Base-by-base conservation (phyloP, 1,140 invertebrate genomes). In the Pseudomyrmex cubaensis region DNA sequence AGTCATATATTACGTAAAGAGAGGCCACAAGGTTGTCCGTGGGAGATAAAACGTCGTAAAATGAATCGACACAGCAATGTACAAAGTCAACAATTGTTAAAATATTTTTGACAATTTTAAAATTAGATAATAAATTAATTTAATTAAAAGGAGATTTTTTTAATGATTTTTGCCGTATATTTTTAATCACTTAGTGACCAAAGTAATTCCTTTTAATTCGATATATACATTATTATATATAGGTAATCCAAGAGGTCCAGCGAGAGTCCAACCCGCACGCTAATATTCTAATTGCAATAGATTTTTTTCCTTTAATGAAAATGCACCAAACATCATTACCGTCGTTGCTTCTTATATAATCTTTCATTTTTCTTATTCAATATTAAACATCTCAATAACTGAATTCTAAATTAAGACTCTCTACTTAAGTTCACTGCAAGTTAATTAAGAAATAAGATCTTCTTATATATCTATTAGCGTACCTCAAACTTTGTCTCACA, bases 371-470 rank as follows among this genome's bases (percentile, higher is more conserved):
- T 25, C 0, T 35, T 66, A 64, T 56, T 77, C 48, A 12, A 77
- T 67, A 56, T 67, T 66, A 67, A 63, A 66, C 20, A 48, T 48
- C 63, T n/a, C 44, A 22, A 8, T 77, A 77, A 77, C 1, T 56
- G 15, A 67, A 59, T 67, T 22, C 54, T 48, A 77, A 66, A 46
- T 77, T 77, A 56, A 67, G 35, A 56, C 13, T 57, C 20, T 20
- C 52, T 77, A 54, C n/a, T 50, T 44, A 56, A 77, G 50, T 44
- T 1, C 25, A 46, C 25, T 25, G 17, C 5, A 77, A 77, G 25
- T 67, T 67, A 77, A 77, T 77, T 56, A 77, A 67, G 35, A 7
- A 64, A 77, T 77, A 46, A 54, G 50, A 77, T 46, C 25, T 50
- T 66, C 12, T 44, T 48, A 46, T 10, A 8, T 76, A 76, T 64